Evolutionary conservation across 1,140 invertebrate species (phyloP).

Genomic region (Lordiphosa clarofinis): DNA sequence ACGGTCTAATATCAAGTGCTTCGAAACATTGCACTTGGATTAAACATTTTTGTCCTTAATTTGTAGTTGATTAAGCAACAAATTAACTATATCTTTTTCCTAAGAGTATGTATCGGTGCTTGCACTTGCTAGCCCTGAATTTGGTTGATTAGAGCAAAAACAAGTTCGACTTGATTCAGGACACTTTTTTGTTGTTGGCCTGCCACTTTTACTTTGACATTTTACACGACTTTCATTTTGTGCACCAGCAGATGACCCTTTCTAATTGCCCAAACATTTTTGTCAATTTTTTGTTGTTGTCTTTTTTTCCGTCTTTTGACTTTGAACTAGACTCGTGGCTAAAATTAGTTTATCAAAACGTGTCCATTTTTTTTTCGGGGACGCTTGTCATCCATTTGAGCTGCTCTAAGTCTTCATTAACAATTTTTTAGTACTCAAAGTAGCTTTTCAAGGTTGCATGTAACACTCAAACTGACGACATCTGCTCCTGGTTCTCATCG

Average conservation of each 20-base stretch:
- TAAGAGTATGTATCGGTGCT: too few species aligned
- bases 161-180: constrained; percentile 2
- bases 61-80: too few species aligned
- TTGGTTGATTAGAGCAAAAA: too few species aligned
- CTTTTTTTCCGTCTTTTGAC: constrained; percentile 17
- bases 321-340: constrained; percentile 13
- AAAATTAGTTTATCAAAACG: constrained; percentile 27
- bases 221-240: constrained; percentile 18
- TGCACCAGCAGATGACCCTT: constrained; percentile 42
- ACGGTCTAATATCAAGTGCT: too few species aligned
- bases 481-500: constrained; percentile 17
- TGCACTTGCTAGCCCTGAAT: too few species aligned
- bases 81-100: too few species aligned
- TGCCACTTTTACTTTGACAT: constrained; percentile 9
- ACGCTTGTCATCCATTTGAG: constrained; percentile 19
- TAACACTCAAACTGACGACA: constrained; percentile 8
- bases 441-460: background rate
- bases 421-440: constrained; percentile 8
- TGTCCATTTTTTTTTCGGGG: background rate
- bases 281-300: constrained; percentile 2
- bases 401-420: constrained; percentile 29
- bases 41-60: too few species aligned
- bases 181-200: background rate
- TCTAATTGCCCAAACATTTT: constrained; percentile 59
- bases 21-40: too few species aligned